Evolutionary conservation across 2,888 invertebrate species (phyloP).

Genomic region (Callinectes sapidus): DNA sequence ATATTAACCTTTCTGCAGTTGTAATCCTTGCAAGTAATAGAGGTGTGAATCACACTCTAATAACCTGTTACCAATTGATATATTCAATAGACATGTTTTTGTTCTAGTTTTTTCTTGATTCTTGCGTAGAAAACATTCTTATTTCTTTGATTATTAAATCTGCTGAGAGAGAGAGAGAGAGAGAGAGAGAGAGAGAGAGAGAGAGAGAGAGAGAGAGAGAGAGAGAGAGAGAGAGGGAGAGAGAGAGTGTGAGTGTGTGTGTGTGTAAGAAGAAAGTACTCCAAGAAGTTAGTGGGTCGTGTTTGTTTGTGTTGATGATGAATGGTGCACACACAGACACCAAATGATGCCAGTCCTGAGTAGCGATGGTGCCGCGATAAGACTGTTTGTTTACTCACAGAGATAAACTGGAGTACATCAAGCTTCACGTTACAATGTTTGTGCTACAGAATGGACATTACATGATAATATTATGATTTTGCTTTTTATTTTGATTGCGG

Average conservation of each 20-base stretch:
- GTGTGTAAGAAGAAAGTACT: not conserved
- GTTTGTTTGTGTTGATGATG: not conserved
- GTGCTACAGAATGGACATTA: not conserved
- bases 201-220: not conserved
- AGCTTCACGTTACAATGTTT: not conserved
- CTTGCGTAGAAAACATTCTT: not conserved
- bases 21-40: not conserved
- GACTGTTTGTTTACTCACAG: not conserved
- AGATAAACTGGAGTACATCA: slow-evolving; percentile 5
- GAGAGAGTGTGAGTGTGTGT: slow-evolving; percentile 2
- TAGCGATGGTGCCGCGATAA: not conserved
- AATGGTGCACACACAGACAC: not conserved
- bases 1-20: not conserved
- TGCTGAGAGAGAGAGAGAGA: not conserved
- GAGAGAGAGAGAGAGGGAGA: not conserved
- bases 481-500: not conserved
- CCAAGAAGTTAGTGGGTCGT: not conserved
- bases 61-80: not conserved
- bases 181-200: not conserved
- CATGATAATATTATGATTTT: not conserved
- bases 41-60: not conserved
- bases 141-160: not conserved
- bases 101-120: not conserved
- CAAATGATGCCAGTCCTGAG: not conserved
- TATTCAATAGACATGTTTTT: not conserved